phyloP scores from a whole-genome alignment of 1,140 invertebrate species.

The Magallana ariakensis region DNA sequence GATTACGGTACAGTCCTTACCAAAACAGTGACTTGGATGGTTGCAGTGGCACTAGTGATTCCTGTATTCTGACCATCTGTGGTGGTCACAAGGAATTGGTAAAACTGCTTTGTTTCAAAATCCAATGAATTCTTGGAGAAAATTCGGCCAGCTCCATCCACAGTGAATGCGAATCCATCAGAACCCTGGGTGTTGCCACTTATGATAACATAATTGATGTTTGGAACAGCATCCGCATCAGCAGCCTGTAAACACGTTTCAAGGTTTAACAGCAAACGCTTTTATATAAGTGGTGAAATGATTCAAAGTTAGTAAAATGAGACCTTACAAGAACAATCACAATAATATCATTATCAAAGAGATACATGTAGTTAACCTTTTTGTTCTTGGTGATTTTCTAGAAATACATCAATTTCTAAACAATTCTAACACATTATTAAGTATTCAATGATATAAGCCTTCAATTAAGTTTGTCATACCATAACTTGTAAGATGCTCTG shows the following conservation, averaged over 20 bases:
- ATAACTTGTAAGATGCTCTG: constrained; percentile 57
- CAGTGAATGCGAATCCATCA: constrained; percentile 54
- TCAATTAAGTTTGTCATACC: constrained; percentile 53
- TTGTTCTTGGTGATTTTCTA: no score
- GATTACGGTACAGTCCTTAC: constrained; percentile 55
- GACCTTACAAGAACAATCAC: no score
- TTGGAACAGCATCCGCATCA: constrained; percentile 61
- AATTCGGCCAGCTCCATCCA: constrained; percentile 57
- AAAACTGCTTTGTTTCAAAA: constrained; percentile 62
- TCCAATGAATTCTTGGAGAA: constrained; percentile 56
- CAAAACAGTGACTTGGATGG: constrained; percentile 59
- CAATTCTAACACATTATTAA: no score
- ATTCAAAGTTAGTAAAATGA: no score
- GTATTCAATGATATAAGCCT: no score
- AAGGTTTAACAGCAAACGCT: not conserved
- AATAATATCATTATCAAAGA: no score
- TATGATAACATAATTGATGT: constrained; percentile 57
- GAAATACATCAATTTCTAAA: no score
- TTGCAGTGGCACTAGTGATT: constrained; percentile 45
- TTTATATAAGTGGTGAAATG: no score
- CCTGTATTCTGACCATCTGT: constrained; percentile 56
- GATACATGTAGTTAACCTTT: no score
- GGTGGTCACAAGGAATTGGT: constrained; percentile 68
- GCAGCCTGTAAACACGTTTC: constrained; percentile 60
- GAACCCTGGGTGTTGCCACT: not conserved